These are phyloP conservation scores for Blera fallax DNA, from an alignment of 2,888 invertebrate species.

Conservation along the genomic window DNA sequence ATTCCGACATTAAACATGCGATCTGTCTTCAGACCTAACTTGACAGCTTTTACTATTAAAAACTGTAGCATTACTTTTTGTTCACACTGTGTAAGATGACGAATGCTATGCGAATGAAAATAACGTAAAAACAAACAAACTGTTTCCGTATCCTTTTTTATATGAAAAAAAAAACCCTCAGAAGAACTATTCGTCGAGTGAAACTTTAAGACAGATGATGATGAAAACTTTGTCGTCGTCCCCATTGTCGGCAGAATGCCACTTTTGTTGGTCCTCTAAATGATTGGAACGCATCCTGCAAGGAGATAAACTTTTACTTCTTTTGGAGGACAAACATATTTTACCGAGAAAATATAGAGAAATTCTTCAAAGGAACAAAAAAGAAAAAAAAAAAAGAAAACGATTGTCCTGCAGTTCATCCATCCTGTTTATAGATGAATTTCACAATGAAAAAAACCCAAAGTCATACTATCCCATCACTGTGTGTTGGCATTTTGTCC, in stretches of 20 bases:
- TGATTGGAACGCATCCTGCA: not conserved
- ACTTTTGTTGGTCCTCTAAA: not conserved
- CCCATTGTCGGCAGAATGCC: not conserved
- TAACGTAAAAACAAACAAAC: not conserved
- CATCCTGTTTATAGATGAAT: constrained; percentile 6
- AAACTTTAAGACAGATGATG: constrained; percentile 1
- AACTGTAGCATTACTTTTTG: not conserved
- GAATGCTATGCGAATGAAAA: not conserved
- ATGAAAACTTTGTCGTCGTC: not conserved
- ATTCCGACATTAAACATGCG: too few relatives aligned
- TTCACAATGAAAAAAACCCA: not conserved
- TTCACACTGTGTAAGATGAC: not conserved
- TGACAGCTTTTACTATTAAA: too few relatives aligned
- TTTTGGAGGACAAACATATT: constrained; percentile 2
- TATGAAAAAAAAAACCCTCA: not conserved
- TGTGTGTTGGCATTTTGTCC: not conserved
- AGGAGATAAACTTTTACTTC: not conserved
- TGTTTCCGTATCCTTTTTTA: not conserved
- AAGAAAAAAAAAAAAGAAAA: not conserved
- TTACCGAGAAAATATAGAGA: not conserved
- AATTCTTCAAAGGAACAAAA: not conserved
- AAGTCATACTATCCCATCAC: not conserved
- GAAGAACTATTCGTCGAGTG: not conserved
- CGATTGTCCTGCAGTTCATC: not conserved
- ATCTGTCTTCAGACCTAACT: too few relatives aligned